Base-by-base conservation (phyloP, 2,113 vertebrate genomes). In the Ancistrus triradiatus region DNA sequence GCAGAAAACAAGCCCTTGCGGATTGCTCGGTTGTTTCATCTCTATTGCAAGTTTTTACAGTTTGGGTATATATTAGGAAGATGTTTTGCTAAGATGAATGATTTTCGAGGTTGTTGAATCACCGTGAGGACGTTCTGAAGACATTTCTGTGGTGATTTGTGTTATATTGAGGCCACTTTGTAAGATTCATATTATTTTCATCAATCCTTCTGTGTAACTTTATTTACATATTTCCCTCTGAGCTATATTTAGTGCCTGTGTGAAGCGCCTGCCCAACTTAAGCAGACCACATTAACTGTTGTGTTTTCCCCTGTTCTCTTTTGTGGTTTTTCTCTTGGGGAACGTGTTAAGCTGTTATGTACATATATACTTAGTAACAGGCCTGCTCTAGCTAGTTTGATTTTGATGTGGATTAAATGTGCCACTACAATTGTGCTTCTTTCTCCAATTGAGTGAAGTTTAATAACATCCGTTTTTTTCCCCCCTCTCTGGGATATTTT, bases 381-480 rank as follows among this genome's bases (percentile, higher is more conserved):
- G 55, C 50, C 55, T 31, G 35, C 57, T 55, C 33, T 46, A 17
- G 47, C 42, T 28, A 22, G 49, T 44, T 57, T 66, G 40, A 57
- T 60, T 57, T 66, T 69, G 37, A 63, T 47, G 55, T 51, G 55
- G 66, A 71, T 72, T 52, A 63, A 47, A 50, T 56, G 21, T 71
- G 58, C 68, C 68, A 69, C 35, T 58, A 43, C 24, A 64, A 65
- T 38, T 52, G 64, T 51, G 44, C 59, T 52, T 55, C 66, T 51
- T 73, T 44, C 64, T 65, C 66, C 51, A 40, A n/a, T 47, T 72
- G 63, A 63, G 61, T 47, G 59, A 66, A 68, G 63, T 73, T 73
- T 67, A 79, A 75, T 77, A 73, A 66, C 69, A 72, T 79, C 74
- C 74, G 40, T 60, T 33, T 47, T 17, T 22, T 27, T 63, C 18